Evolutionary conservation across 2,797 vertebrate species (phyloP), one percentile per base, ranked within the genome.

Genomic region (Sebastes trivittatus): DNA sequence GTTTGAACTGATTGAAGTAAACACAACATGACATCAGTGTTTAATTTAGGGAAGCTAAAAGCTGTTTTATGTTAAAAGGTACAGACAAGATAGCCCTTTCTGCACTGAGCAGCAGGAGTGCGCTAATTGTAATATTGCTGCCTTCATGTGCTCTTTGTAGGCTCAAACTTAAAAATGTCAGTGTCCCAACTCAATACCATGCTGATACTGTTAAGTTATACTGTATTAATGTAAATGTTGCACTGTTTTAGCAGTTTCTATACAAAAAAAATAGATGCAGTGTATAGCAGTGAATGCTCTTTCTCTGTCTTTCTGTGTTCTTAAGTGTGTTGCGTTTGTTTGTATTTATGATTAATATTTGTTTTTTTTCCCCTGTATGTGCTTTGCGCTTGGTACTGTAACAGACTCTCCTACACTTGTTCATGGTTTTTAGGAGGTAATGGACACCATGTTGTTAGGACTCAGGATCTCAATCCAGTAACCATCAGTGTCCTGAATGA

Each of bases 401-500:
- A 38, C 36, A 38, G 36, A 38, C 36, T 38, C 36, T 38, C 36
- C 4, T 38, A 38, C 4, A 38, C 36, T 38, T 38, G 11, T 38
- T 67, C 30, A 22, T 18, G 11, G 32, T 30, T 27, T 83, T 91
- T 95, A 95, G 11, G 94, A 97, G 83, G 95, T 95, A 78, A 99
- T 95, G 88, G 95, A 93, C 77, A 95, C 89, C 96, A 99, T 98
- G 66, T 93, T 96, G 90, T 99, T 97, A 13, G 98, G 98, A 94
- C 97, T 99, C 92, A 99, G 93, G 23, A 99, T 99, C 95, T 99
- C 98, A 87, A 99, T 99, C 98, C 98, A 99, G 90, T 99, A 99
- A 87, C 98, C 98, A 76, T 99, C 98, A 8, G 98, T 98, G 94
- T 99, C 98, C 93, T 99, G 98, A 93, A 99, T 95, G 95, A 99